Evolutionary conservation across 2,888 invertebrate species (phyloP), one percentile per base, ranked within the genome.

Genomic region (Panopea generosa): DNA sequence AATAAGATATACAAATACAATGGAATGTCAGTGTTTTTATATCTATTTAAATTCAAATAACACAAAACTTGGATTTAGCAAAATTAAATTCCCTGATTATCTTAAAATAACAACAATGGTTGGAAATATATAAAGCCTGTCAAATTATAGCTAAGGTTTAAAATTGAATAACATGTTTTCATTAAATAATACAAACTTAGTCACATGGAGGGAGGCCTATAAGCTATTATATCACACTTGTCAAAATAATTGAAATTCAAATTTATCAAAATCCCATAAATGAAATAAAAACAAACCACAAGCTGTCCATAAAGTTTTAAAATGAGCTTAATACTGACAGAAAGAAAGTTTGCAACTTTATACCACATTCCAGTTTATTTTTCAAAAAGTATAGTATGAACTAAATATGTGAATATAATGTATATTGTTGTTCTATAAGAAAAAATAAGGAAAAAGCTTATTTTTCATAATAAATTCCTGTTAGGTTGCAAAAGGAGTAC

Each of bases 11-110:
- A 60, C 62, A 49, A 63, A 77, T 43, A 77, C 49, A 71, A 73
- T 59, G 68, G 69, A 61, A 74, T 74, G 66, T 55, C 6, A n/a
- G 45, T 45, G 45, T 74, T 71, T 71, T 66, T 53, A 63, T 81
- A 60, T 71, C 74, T 72, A 69, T 74, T 75, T 77, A 77, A 74
- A 71, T 77, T 77, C 53, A 67, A 71, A 27, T 59, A 68, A 49
- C 38, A 72, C 33, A 75, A 77, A 61, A 56, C 50, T 55, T 63
- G 61, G 63, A 65, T 70, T 81, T 56, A 60, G 50, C 45, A 50
- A 63, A 79, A 76, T 78, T 63, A 71, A 78, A 71, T 62, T 68
- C 53, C 50, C 33, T 27, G 61, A 49, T 78, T 67, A 78, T 74
- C 74, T 70, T 70, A 52, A 63, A 74, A 74, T 62, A 78, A 74